Conservation (phyloP, 1,140 invertebrate species). For the Mizuhopecten yessoensis region DNA sequence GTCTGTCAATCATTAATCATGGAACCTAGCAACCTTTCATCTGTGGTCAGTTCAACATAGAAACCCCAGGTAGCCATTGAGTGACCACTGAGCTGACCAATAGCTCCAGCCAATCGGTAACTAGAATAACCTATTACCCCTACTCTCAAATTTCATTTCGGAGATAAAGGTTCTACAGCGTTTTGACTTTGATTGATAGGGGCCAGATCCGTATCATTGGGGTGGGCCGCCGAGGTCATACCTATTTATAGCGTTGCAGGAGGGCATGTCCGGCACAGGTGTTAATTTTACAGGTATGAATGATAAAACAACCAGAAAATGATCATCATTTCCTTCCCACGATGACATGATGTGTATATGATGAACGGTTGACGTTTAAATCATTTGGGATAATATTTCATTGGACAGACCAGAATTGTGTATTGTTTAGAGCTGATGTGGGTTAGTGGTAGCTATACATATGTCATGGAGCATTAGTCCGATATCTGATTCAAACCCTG, state of each 20-base stretch:
- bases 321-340: conserved; percentile 1
- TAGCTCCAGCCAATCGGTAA: background rate
- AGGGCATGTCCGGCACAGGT: conserved; percentile 10
- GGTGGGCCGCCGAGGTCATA: background rate
- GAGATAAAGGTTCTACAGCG: background rate
- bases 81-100: background rate
- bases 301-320: background rate
- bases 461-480: conserved; percentile 5
- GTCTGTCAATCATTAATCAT: conserved; percentile 4
- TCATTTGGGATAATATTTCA: background rate
- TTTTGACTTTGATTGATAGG: conserved; percentile 2
- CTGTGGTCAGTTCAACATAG: conserved; percentile 24
- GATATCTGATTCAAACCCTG: background rate
- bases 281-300: conserved; percentile 7
- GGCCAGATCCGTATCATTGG: background rate
- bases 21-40: conserved; percentile 18
- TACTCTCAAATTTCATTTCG: background rate
- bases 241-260: background rate
- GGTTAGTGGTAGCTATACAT: background rate
- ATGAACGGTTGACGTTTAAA: background rate
- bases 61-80: background rate
- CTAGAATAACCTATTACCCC: background rate
- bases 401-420: background rate
- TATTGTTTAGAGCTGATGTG: background rate
- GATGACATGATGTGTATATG: background rate